Evolutionary conservation across 2,888 invertebrate species (phyloP).

Genomic region (Noctua janthina): DNA sequence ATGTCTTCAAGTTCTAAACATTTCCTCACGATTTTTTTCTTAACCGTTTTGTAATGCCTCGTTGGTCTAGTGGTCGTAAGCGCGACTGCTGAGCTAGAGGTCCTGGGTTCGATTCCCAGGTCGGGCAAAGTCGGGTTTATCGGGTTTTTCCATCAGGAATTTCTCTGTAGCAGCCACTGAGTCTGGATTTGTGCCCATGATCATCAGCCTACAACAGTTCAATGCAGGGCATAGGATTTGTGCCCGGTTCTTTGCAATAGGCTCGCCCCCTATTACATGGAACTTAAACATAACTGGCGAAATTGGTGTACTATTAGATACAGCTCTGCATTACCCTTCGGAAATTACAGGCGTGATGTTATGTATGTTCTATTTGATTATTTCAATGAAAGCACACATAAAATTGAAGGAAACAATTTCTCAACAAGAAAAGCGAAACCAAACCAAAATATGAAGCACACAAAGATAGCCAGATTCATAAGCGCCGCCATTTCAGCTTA

Average conservation of each 20-base stretch:
- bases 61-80: no score
- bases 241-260: no score
- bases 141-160: not conserved
- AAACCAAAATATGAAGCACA: constrained; percentile 37
- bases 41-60: no score
- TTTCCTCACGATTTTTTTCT: not conserved
- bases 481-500: constrained; percentile 57
- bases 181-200: no score
- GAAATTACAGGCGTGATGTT: not conserved
- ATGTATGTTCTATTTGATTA: not conserved
- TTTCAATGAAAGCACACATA: not conserved
- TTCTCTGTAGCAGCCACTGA: not conserved
- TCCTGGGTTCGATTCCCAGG: not conserved
- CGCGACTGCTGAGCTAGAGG: not conserved
- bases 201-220: no score
- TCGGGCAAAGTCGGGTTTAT: not conserved
- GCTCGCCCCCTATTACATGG: no score
- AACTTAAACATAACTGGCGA: no score
- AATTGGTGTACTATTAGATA: no score
- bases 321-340: not conserved
- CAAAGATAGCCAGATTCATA: constrained; percentile 52
- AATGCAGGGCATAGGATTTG: no score
- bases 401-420: not conserved
- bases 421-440: not conserved
- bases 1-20: not conserved